Conservation (phyloP, 92 coral and sea anemone species). For the Actinostola sp. region DNA sequence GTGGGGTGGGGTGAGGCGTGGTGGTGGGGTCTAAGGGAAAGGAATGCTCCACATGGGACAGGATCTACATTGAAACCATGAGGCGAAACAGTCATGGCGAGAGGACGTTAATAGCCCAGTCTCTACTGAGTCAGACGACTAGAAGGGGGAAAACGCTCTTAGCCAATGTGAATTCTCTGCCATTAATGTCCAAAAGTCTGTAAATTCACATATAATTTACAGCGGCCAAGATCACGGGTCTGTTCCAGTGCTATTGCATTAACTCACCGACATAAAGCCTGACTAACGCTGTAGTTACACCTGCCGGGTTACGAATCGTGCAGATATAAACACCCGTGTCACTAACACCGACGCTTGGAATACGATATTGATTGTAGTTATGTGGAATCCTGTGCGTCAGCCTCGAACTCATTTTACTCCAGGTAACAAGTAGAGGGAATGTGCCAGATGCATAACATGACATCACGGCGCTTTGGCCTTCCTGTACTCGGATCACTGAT, state of each 20-base stretch:
- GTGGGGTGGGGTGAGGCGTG: too few species aligned
- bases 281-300: constrained; percentile 45
- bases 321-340: constrained; percentile 78
- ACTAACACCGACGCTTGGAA: constrained; percentile 38
- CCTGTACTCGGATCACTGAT: constrained; percentile 25
- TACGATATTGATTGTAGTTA: neutral
- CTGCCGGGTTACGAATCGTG: constrained; percentile 81
- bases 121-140: too few species aligned
- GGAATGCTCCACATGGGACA: constrained; percentile 65
- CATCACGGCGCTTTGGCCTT: constrained; percentile 53
- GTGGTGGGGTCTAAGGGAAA: constrained; percentile 38
- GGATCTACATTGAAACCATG: constrained; percentile 50
- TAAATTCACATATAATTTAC: too few species aligned
- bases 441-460: constrained; percentile 59
- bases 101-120: too few species aligned
- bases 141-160: too few species aligned
- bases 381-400: neutral
- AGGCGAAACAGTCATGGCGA: too few species aligned
- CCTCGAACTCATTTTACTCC: constrained; percentile 58
- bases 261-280: constrained; percentile 63
- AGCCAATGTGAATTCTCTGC: too few species aligned
- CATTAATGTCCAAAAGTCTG: constrained; percentile 65
- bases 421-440: constrained; percentile 53
- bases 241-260: neutral
- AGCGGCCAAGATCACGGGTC: too few species aligned